phyloP scores from a whole-genome alignment of 2,113 vertebrate genomes.

The Pithys albifrons region DNA sequence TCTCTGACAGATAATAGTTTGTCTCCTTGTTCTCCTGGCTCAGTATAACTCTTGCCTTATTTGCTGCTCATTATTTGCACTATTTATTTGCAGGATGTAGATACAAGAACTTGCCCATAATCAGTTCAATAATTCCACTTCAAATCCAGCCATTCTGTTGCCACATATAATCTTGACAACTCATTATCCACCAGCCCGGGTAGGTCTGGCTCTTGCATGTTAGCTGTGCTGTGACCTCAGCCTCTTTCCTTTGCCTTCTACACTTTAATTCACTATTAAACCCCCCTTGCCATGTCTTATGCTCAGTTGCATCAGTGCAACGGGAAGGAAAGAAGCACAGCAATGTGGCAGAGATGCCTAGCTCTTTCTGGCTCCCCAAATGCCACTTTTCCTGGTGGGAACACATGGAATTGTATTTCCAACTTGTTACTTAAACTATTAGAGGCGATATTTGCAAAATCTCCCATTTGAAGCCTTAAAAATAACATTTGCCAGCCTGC shows the following conservation, averaged over 20 bases:
- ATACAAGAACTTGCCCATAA: slow-evolving; percentile 63
- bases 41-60: slow-evolving; percentile 45
- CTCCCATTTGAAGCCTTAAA: background rate
- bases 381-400: background rate
- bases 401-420: background rate
- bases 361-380: background rate
- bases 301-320: background rate
- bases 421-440: background rate
- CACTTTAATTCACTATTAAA: background rate
- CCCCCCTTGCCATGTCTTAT: background rate
- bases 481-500: background rate
- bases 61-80: slow-evolving; percentile 38
- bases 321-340: background rate
- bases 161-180: slow-evolving; percentile 61
- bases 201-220: slow-evolving; percentile 29
- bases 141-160: slow-evolving; percentile 49
- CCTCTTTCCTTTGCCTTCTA: slow-evolving; percentile 2
- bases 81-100: slow-evolving; percentile 52
- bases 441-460: background rate
- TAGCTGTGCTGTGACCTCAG: background rate
- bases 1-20: slow-evolving; percentile 55
- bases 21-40: slow-evolving; percentile 57
- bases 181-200: slow-evolving; percentile 22
- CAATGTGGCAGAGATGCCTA: background rate
- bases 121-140: slow-evolving; percentile 71